Base-by-base conservation (phyloP, 2,113 vertebrate genomes). In the Spizaetus ornatus region DNA sequence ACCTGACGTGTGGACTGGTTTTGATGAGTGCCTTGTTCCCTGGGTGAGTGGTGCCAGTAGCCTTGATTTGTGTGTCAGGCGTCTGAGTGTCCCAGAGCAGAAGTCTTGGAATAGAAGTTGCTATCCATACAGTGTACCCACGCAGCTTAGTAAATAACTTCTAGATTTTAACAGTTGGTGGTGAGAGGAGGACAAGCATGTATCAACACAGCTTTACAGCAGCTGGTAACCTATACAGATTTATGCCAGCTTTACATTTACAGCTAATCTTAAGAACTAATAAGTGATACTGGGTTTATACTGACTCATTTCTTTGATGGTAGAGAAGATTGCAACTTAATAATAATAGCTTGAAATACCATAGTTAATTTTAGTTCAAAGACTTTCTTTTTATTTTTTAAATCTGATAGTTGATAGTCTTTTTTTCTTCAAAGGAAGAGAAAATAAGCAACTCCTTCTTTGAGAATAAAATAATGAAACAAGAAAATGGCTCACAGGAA, bases 311-410 rank as follows among this genome's bases (percentile, higher is more conserved):
- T 52, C 48, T 93, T 92, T 92, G 86, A 86, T 93, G 32, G 62
- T 38, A 50, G 50, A 78, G 61, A 83, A 78, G 47, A 94, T 71
- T 71, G 61, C 29, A 91, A 59, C 59, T 82, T 86, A 73, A 77
- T 79, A 94, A 62, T 77, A 86, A 87, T 61, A 93, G 59, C 59
- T 73, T 88, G 55, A 92, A 93, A 88, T 53, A 38, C 29, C 14
- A 11, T 19, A 56, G 38, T 80, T 93, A 92, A 88, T 92, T 96
- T 97, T 91, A 96, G 83, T 92, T 96, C 80, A 78, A 86, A 95
- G 52, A 29, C n/a, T 90, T 43, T 26, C 13, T 3, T 19, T 88
- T 89, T 61, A 34, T 79, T 92, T 88, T 76, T 76, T 9, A 38
- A 77, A 70, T 74, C 63, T 88, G 26, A n/a, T 92, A 67, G 63